These are phyloP conservation scores for Equus przewalskii DNA, from an alignment of 2,113 vertebrate species.

Conservation along the genomic window DNA sequence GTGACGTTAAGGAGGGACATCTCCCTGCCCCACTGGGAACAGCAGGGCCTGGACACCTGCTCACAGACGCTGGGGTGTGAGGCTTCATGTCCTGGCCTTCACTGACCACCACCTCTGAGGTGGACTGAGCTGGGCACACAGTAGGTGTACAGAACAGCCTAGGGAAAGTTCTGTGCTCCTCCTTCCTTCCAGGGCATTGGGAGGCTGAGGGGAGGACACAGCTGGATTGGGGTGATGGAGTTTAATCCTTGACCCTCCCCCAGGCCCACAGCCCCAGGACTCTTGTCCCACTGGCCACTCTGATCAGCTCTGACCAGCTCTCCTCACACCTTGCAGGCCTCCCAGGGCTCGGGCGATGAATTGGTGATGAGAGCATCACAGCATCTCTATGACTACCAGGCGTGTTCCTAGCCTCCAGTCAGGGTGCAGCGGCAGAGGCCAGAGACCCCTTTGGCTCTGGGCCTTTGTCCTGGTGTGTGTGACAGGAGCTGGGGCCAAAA, in stretches of 20 bases:
- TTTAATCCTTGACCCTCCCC: background rate
- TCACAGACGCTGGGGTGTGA: background rate
- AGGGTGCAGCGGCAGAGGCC: constrained; percentile 31
- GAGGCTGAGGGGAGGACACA: background rate
- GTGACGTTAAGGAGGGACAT: background rate
- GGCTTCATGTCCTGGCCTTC: background rate
- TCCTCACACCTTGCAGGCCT: constrained; percentile 69
- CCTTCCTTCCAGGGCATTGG: background rate
- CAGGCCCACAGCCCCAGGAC: background rate
- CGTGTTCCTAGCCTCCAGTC: background rate
- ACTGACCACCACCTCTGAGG: background rate
- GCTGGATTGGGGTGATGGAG: background rate
- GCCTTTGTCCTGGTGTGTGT: constrained; percentile 15
- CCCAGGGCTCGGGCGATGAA: constrained; percentile 62
- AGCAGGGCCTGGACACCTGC: background rate
- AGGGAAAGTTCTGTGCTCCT: background rate
- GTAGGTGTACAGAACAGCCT: background rate
- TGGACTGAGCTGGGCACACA: background rate
- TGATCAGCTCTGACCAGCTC: constrained; percentile 38
- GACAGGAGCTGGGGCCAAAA: background rate
- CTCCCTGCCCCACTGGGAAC: background rate
- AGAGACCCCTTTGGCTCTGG: constrained; percentile 37
- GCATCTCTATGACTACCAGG: constrained; percentile 70
- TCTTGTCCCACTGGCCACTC: background rate
- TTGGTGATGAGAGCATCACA: constrained; percentile 70